Conservation (phyloP, 2,113 vertebrate species). For the Dryoscopus gambensis region DNA sequence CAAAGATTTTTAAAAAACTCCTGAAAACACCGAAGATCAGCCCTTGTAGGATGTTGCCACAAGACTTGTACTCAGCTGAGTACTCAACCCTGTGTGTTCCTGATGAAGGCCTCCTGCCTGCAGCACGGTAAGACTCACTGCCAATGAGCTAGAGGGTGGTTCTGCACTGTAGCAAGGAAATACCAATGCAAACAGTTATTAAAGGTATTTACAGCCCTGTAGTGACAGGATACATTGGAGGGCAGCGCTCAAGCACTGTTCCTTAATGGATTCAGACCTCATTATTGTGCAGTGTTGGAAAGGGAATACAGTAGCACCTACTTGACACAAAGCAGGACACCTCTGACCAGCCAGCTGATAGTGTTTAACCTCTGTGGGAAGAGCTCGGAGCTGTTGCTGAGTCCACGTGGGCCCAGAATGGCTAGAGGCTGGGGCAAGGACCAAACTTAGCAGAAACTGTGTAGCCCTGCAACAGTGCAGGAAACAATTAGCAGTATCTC, state of each 20-base stretch:
- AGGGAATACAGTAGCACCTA: neutral
- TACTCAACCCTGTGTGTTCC: neutral
- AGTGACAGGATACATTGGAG: neutral
- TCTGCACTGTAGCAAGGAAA: neutral
- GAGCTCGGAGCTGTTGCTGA: neutral
- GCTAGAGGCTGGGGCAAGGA: neutral
- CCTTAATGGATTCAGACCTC: neutral
- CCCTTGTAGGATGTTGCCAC: neutral
- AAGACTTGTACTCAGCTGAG: neutral
- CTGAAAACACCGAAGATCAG: neutral
- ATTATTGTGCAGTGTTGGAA: neutral
- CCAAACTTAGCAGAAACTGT: fast-evolving
- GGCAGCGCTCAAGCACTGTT: neutral
- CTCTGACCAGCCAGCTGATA: neutral
- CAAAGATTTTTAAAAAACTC: neutral
- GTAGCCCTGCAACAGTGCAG: neutral
- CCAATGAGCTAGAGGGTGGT: neutral
- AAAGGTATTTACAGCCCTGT: neutral
- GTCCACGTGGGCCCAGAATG: neutral
- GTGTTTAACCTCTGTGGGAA: neutral
- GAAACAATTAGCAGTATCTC: neutral
- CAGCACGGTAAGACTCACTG: neutral
- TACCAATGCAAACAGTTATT: neutral
- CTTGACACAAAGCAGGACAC: neutral
- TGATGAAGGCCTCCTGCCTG: neutral